Conservation (phyloP, 1,140 invertebrate species). For the Lysiphlebus fabarum region DNA sequence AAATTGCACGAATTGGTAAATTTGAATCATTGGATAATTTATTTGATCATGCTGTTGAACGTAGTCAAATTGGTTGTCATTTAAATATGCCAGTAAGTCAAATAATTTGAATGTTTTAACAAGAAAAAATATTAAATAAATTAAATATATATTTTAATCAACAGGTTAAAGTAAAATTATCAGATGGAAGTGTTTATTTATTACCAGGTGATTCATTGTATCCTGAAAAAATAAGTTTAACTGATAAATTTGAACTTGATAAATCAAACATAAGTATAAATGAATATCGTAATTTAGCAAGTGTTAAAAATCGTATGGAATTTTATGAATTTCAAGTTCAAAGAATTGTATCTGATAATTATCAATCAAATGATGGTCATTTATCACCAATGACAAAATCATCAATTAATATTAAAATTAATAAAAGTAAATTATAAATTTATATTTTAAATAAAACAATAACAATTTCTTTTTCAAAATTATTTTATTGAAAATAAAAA, state of each 20-base stretch:
- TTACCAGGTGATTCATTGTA: constrained; percentile 47
- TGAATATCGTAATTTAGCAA: constrained; percentile 33
- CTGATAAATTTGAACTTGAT: constrained; percentile 31
- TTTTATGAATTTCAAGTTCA: constrained; percentile 27
- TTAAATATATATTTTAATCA: not conserved
- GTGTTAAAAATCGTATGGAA: constrained; percentile 39
- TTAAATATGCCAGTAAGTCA: constrained; percentile 52
- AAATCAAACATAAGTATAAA: constrained; percentile 34
- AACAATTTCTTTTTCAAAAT: constrained; percentile 6
- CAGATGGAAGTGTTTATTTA: constrained; percentile 35
- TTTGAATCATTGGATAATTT: constrained; percentile 52
- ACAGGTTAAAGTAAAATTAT: constrained; percentile 33
- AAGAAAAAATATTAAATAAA: not conserved
- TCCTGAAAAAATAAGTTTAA: constrained; percentile 35
- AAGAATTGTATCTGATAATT: constrained; percentile 31
- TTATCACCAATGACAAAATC: constrained; percentile 25
- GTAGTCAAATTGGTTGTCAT: constrained; percentile 42
- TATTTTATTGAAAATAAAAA: constrained; percentile 21
- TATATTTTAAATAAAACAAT: constrained; percentile 5
- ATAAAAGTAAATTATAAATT: constrained; percentile 16
- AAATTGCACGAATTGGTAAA: constrained; percentile 53
- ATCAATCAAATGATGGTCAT: constrained; percentile 30
- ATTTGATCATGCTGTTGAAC: constrained; percentile 47
- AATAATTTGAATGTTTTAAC: too few relatives aligned
- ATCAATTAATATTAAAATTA: constrained; percentile 17